Evolutionary conservation across 2,888 invertebrate genomes (phyloP).

Genomic region (Sylvicola cinctus): DNA sequence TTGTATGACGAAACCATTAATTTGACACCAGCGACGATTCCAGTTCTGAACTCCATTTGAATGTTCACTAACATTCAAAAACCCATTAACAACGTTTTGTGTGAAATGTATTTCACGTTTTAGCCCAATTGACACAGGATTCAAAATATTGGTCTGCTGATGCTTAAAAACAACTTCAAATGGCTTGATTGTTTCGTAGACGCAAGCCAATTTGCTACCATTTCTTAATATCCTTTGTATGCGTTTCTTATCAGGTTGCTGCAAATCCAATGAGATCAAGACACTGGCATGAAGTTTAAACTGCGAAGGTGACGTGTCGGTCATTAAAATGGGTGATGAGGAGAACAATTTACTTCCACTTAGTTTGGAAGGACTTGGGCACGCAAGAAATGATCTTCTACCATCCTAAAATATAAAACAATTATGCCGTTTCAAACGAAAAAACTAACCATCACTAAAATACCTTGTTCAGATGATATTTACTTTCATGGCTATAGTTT

Average conservation of each 20-base stretch:
- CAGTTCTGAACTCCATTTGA: slow-evolving; percentile 23
- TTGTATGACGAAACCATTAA: slow-evolving; percentile 23
- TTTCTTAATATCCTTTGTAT: too few species aligned
- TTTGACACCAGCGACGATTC: slow-evolving; percentile 33
- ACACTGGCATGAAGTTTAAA: too few species aligned
- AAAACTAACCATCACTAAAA: not conserved
- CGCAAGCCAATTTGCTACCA: too few species aligned
- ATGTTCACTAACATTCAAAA: slow-evolving; percentile 28
- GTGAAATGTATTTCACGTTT: slow-evolving; percentile 3
- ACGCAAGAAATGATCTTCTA: not conserved
- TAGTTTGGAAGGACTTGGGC: not conserved
- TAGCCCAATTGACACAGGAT: slow-evolving; percentile 10
- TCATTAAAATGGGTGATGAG: not conserved
- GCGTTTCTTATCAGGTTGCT: too few species aligned
- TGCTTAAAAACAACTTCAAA: not conserved
- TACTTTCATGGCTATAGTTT: slow-evolving; percentile 17
- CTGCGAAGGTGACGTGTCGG: too few species aligned
- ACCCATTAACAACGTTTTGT: slow-evolving; percentile 22
- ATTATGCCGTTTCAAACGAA: not conserved
- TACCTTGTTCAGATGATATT: slow-evolving; percentile 16
- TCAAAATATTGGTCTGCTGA: slow-evolving; percentile 1
- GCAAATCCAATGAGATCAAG: too few species aligned
- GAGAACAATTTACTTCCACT: slow-evolving; percentile 10
- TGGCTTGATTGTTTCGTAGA: not conserved
- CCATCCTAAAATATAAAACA: not conserved